Conservation (phyloP, 2,113 vertebrate genomes). For the Nerophis lumbriciformis region DNA sequence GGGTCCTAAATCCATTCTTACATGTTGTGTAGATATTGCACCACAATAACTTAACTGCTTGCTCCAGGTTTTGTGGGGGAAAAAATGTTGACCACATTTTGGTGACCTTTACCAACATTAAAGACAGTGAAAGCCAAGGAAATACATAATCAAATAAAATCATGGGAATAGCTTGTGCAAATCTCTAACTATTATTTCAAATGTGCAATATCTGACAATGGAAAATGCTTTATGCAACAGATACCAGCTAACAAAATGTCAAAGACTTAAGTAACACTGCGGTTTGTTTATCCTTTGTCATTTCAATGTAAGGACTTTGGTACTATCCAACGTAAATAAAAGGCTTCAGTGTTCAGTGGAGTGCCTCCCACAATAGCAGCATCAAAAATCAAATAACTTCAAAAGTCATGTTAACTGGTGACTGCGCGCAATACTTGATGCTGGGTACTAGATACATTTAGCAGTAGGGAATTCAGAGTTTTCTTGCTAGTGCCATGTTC, state of each 20-base stretch:
- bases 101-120: conserved; percentile 31
- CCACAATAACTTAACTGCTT: conserved; percentile 31
- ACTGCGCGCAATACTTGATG: conserved; percentile 54
- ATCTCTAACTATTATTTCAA: conserved; percentile 50
- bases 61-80: conserved; percentile 38
- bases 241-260: conserved; percentile 20
- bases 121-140: conserved; percentile 27
- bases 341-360: conserved; percentile 42
- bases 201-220: conserved; percentile 35
- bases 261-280: conserved; percentile 51
- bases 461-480: conserved; percentile 40
- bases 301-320: conserved; percentile 15
- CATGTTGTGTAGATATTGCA: conserved; percentile 32
- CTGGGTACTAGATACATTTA: conserved; percentile 36
- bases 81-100: conserved; percentile 56
- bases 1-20: conserved; percentile 55
- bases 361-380: conserved; percentile 57
- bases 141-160: conserved; percentile 32
- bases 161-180: conserved; percentile 56
- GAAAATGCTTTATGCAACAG: conserved; percentile 16
- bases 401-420: conserved; percentile 40
- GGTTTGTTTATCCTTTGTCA: conserved; percentile 19
- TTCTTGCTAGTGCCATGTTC: conserved; percentile 23
- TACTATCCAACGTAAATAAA: conserved; percentile 32
- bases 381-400: conserved; percentile 48